These are phyloP conservation scores for Mechanitis messenoides DNA, from an alignment of 2,888 invertebrate species.

Conservation along the genomic window DNA sequence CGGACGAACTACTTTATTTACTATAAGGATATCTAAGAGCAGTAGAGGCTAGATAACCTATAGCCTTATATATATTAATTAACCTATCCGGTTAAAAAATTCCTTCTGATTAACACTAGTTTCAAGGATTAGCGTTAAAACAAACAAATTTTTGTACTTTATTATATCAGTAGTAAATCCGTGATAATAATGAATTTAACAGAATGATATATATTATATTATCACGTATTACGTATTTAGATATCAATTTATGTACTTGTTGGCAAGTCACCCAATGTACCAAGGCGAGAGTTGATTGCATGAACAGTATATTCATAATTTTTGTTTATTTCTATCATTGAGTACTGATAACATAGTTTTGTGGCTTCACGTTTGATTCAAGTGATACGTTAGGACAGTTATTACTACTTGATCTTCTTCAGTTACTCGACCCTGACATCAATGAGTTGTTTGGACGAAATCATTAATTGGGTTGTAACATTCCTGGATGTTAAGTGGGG, in stretches of 20 bases:
- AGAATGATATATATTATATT: neutral
- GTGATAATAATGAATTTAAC: neutral
- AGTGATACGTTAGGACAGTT: conserved; percentile 21
- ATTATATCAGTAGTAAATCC: conserved; percentile 1
- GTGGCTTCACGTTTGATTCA: conserved; percentile 11
- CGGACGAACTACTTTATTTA: no score
- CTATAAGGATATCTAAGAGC: no score
- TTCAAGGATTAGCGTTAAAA: no score
- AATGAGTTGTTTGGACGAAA: conserved; percentile 27
- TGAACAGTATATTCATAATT: neutral
- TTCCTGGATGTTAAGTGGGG: neutral
- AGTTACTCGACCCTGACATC: conserved; percentile 33
- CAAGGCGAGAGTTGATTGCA: conserved; percentile 2
- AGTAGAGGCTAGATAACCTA: no score
- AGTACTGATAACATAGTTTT: conserved; percentile 1
- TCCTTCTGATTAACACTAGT: no score
- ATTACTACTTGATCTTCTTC: conserved; percentile 30
- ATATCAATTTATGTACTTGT: neutral
- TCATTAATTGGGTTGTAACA: conserved; percentile 4
- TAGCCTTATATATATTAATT: no score
- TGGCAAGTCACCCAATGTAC: neutral
- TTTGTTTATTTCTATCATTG: neutral
- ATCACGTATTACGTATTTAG: neutral
- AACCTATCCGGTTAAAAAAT: no score
- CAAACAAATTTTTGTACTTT: neutral